Percentiles rank a stretch among this genome's conserved stretches.
Evolutionary conservation across 2,113 vertebrate genomes (phyloP).

Genomic region (Rostratula benghalensis): DNA sequence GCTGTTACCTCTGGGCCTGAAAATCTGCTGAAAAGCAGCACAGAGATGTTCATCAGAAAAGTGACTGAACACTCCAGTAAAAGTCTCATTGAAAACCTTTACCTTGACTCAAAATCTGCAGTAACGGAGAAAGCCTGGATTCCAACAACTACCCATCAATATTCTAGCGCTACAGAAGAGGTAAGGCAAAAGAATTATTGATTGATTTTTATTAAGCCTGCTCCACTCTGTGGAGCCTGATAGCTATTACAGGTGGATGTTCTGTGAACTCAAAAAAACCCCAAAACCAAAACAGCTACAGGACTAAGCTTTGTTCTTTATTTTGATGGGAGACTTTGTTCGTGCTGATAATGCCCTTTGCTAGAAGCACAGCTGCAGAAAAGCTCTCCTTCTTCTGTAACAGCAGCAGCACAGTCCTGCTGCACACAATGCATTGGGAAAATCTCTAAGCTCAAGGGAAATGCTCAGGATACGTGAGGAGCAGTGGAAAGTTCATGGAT

Average conservation of each 20-base stretch:
- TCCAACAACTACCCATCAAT: constrained; percentile 9
- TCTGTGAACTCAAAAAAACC: neutral
- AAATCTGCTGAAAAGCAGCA: constrained; percentile 46
- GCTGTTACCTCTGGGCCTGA: constrained; percentile 27
- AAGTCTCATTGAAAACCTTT: neutral
- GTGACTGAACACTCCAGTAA: constrained; percentile 44
- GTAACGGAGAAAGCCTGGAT: constrained; percentile 49
- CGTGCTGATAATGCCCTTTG: neutral
- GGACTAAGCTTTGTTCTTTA: neutral
- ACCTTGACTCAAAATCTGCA: neutral
- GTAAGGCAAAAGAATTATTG: constrained; percentile 60
- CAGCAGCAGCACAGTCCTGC: neutral
- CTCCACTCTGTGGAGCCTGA: constrained; percentile 43
- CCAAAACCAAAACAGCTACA: neutral
- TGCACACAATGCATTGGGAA: neutral
- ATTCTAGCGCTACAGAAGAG: constrained; percentile 66
- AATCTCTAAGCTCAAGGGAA: neutral
- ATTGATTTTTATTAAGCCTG: constrained; percentile 44
- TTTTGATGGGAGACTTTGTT: neutral
- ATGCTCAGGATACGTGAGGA: neutral
- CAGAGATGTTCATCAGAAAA: constrained; percentile 24
- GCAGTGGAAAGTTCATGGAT: neutral
- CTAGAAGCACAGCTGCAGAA: neutral
- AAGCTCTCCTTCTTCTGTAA: neutral
- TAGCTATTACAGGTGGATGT: constrained; percentile 21